A percentile compares a stretch with the other conserved stretches of the same genome.
phyloP scores from a whole-genome alignment of 2,888 invertebrate species.

The Drosophila nr. perissopoda region DNA sequence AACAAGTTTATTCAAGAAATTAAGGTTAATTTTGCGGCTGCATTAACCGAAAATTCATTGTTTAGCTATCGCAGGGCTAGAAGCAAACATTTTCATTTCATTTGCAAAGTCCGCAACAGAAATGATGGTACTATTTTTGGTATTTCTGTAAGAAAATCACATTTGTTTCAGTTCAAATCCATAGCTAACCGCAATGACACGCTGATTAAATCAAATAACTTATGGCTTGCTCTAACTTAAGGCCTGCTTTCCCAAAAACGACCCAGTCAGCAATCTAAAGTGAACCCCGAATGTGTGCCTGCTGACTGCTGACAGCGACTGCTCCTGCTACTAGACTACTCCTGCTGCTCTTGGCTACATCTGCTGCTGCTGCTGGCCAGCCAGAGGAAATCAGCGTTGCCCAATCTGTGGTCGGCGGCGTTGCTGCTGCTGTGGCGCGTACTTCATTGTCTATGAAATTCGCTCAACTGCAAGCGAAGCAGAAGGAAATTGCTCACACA shows the following conservation, averaged over 20 bases:
- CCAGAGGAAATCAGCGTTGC: conserved; percentile 72
- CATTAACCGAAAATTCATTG: conserved; percentile 6
- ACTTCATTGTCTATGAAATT: conserved; percentile 79
- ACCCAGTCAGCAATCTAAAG: conserved; percentile 42
- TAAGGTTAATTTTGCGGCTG: conserved; percentile 1
- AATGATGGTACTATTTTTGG: neutral
- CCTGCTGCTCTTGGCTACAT: conserved; percentile 18
- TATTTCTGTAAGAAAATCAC: conserved; percentile 6
- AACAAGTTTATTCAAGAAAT: conserved; percentile 5
- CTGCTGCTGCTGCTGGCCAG: conserved; percentile 34
- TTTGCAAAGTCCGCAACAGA: conserved; percentile 1
- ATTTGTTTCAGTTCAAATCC: conserved; percentile 62
- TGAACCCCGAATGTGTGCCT: conserved; percentile 12
- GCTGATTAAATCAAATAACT: conserved; percentile 80
- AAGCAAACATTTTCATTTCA: conserved; percentile 19
- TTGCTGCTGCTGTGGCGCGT: conserved; percentile 50
- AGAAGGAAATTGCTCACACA: conserved; percentile 76
- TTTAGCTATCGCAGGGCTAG: neutral
- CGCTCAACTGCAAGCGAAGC: conserved; percentile 80
- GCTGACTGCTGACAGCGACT: neutral
- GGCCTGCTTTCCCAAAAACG: conserved; percentile 18
- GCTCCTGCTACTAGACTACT: neutral
- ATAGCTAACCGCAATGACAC: conserved; percentile 63
- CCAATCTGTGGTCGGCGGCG: conserved; percentile 69
- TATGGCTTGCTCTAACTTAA: conserved; percentile 63